Percentiles rank a stretch among this genome's conserved stretches.
Evolutionary conservation across 2,797 vertebrate species (phyloP).

Genomic region (Bryconaethiops microstoma): DNA sequence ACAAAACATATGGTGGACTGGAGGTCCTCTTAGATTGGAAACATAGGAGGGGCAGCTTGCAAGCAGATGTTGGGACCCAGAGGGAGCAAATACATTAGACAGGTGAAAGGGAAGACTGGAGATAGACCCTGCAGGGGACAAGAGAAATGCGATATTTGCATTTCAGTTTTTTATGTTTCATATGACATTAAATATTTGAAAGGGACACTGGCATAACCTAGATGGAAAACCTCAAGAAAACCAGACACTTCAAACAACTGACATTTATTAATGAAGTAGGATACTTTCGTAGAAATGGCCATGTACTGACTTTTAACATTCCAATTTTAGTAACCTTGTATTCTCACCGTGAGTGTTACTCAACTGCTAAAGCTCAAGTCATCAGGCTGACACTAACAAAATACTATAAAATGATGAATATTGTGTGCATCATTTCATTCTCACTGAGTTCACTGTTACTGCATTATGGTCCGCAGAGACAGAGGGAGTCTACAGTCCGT

Average conservation of each 20-base stretch:
- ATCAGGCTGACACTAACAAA: not conserved
- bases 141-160: not conserved
- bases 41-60: conserved; percentile 14
- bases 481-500: not conserved
- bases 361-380: not conserved
- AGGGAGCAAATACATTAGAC: conserved; percentile 17
- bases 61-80: conserved; percentile 29
- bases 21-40: not conserved
- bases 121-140: not conserved
- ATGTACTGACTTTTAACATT: not conserved
- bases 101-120: conserved; percentile 14
- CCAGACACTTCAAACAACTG: not conserved
- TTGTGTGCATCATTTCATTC: not conserved
- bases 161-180: not conserved
- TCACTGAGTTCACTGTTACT: too few relatives aligned
- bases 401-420: not conserved
- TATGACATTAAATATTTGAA: not conserved
- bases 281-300: not conserved
- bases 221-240: not conserved
- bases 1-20: not conserved
- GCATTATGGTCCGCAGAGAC: too few relatives aligned
- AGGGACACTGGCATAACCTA: not conserved
- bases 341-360: not conserved
- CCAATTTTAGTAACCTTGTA: not conserved
- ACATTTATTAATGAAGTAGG: not conserved